phyloP scores from a whole-genome alignment of 2,888 invertebrate genomes.

The Monopis laevigella region DNA sequence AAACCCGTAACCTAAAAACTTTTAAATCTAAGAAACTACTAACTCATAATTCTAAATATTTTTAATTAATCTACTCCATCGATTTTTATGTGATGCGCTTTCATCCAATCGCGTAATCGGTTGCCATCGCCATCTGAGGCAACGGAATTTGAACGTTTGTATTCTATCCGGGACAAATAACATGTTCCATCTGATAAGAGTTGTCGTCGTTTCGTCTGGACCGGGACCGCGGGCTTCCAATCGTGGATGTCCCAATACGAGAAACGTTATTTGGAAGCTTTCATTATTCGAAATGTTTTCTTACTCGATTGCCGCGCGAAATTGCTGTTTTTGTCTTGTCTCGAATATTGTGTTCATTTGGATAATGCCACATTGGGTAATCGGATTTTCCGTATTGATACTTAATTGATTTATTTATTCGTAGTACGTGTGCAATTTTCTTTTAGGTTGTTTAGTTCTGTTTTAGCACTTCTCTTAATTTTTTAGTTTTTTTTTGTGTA shows the following conservation, averaged over 20 bases:
- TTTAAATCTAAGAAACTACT: no score
- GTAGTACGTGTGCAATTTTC: no score
- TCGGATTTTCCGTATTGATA: no score
- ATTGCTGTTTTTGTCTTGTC: slow-evolving; percentile 9
- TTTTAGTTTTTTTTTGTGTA: no score
- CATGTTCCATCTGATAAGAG: slow-evolving; percentile 57
- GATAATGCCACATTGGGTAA: slow-evolving; percentile 2
- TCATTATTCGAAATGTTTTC: slow-evolving; percentile 9
- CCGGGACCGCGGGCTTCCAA: slow-evolving; percentile 31
- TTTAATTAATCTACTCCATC: background rate
- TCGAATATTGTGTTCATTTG: slow-evolving; percentile 1
- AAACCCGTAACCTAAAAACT: no score
- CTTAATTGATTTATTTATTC: no score
- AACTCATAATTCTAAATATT: no score
- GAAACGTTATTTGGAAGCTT: slow-evolving; percentile 9
- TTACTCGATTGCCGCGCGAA: slow-evolving; percentile 5
- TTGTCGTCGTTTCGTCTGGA: slow-evolving; percentile 54
- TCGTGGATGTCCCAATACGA: slow-evolving; percentile 33
- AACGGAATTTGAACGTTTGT: slow-evolving; percentile 30
- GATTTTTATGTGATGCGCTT: slow-evolving; percentile 5
- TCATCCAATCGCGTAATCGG: slow-evolving; percentile 7
- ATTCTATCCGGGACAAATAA: slow-evolving; percentile 51
- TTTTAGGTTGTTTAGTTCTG: no score
- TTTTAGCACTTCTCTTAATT: no score
- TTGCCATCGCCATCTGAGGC: slow-evolving; percentile 1